Base-by-base conservation (phyloP, 2,888 invertebrate species). In the Lydus trimaculatus region DNA sequence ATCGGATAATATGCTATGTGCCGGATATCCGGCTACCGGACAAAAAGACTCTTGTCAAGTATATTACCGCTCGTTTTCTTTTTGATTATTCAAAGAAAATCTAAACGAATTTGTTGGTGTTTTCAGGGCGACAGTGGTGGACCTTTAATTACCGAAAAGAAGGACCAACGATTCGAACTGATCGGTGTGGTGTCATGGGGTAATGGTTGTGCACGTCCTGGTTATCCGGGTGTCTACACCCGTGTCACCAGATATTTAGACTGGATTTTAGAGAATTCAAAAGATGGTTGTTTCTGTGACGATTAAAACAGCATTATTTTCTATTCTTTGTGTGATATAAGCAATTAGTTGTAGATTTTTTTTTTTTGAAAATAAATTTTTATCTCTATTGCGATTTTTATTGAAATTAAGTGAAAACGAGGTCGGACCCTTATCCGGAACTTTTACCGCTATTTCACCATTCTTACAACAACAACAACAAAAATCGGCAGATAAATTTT, bases 101-200 rank as follows among this genome's bases (percentile, higher is more conserved):
- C 1, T 7, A 11, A 33, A 28, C 28, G 17, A 43, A 7, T 43
- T 17, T 8, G 17, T n/a, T n/a, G n/a, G n/a, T n/a, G 17, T 0
- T 67, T 70, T 78, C 80, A 86, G 78, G 86, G 86, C 39, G 86
- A 86, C 75, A 86, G 86, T 5, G 71, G 71, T n/a, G 71, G 71
- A 39, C 71, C 71, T 25, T 48, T 71, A 15, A 90, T 94, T 70
- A 87, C 92, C 80, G 76, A 79, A 69, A 89, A 88, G 88, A 68
- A 76, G 73, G 90, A 92, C 76, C 91, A 92, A 78, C 90, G 91
- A 78, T 94, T 92, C 83, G 94, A 95, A 84, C 86, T 94, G 75
- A 94, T 95, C 81, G 95, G 93, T 89, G 89, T 96, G 20, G 95
- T 95, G 0, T 95, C 95, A 0, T 96, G 95, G 95, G 95, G 95